phyloP scores from a whole-genome alignment of 1,140 invertebrate species.

The Phenacoccus solenopsis region DNA sequence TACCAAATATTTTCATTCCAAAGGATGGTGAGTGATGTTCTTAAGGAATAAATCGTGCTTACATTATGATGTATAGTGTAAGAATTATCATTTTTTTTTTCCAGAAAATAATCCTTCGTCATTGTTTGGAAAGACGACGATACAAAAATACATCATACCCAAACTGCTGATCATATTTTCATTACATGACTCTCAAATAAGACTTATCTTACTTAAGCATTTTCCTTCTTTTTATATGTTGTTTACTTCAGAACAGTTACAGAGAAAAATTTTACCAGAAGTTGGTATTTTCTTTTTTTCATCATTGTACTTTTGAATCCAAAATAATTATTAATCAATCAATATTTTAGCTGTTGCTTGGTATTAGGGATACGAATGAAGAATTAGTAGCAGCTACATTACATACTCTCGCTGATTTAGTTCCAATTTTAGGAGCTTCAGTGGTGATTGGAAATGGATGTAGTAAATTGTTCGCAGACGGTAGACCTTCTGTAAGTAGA shows the following conservation, averaged over 20 bases:
- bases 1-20: slow-evolving; percentile 60
- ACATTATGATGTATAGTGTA: slow-evolving; percentile 3
- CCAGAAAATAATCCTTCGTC: slow-evolving; percentile 27
- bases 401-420: slow-evolving; percentile 60
- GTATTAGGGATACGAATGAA: slow-evolving; percentile 70
- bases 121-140: slow-evolving; percentile 48
- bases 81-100: neutral
- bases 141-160: slow-evolving; percentile 54
- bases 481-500: slow-evolving; percentile 45
- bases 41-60: neutral
- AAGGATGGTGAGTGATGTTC: slow-evolving; percentile 38
- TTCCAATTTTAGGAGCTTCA: slow-evolving; percentile 64
- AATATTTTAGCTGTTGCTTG: slow-evolving; percentile 48
- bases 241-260: slow-evolving; percentile 55
- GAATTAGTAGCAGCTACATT: slow-evolving; percentile 62
- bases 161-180: slow-evolving; percentile 61
- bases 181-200: slow-evolving; percentile 59
- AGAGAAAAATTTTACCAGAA: slow-evolving; percentile 55
- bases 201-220: slow-evolving; percentile 52
- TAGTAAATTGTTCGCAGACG: slow-evolving; percentile 66
- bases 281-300: too few relatives aligned
- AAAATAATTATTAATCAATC: too few relatives aligned
- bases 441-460: slow-evolving; percentile 67
- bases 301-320: too few relatives aligned
- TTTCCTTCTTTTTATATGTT: slow-evolving; percentile 54